Evolutionary conservation across 1,140 invertebrate species (phyloP).

Genomic region (Cherax destructor): DNA sequence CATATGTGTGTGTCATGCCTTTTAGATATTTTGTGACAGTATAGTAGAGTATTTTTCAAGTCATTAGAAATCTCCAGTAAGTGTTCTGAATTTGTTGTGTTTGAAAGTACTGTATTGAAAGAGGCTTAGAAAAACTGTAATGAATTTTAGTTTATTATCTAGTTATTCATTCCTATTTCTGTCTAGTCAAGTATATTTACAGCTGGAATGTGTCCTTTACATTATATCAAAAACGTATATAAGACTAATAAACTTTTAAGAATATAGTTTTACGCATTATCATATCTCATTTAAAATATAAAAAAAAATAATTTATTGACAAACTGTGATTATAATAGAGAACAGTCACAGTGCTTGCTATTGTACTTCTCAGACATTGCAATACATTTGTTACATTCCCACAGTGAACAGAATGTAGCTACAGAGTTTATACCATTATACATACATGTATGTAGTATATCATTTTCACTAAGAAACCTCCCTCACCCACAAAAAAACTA

Average conservation of each 20-base stretch:
- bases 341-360: no score
- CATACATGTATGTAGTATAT: no score
- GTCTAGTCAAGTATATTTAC: conserved; percentile 57
- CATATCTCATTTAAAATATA: not conserved
- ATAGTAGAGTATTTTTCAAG: not conserved
- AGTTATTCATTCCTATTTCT: conserved; percentile 58
- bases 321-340: not conserved
- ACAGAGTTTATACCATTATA: no score
- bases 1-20: not conserved
- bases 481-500: no score
- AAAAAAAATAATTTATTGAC: not conserved
- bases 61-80: conserved; percentile 3
- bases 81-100: not conserved
- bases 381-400: no score
- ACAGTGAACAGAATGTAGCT: no score
- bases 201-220: conserved; percentile 17
- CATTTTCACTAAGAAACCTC: no score
- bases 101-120: not conserved
- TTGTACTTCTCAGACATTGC: no score
- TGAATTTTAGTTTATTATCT: conserved; percentile 44
- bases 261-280: not conserved
- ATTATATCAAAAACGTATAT: not conserved
- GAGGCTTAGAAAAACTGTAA: not conserved
- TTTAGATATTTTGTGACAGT: not conserved
- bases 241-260: not conserved